phyloP scores from a whole-genome alignment of 2,113 vertebrate species.

The Clinocottus analis region DNA sequence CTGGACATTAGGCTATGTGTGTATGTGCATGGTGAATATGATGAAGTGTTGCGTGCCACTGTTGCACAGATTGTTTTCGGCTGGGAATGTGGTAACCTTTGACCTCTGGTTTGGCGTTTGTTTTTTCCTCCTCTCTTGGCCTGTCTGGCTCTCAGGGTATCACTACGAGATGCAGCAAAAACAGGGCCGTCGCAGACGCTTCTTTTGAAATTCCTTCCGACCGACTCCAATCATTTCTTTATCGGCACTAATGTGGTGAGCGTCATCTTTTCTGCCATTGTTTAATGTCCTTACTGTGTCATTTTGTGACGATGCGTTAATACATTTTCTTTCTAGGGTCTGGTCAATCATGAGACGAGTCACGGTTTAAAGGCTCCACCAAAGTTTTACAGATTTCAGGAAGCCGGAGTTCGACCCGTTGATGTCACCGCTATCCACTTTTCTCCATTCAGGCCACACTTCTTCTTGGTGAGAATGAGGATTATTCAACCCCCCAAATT shows the following conservation, averaged over 20 bases:
- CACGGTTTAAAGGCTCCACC: slow-evolving; percentile 87
- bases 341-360: slow-evolving; percentile 89
- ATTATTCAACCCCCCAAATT: neutral
- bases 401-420: slow-evolving; percentile 78
- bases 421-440: slow-evolving; percentile 88
- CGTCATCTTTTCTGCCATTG: neutral
- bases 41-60: slow-evolving; percentile 34
- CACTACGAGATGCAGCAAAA: slow-evolving; percentile 62
- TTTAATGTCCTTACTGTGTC: neutral
- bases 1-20: too few relatives aligned
- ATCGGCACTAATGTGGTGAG: slow-evolving; percentile 93
- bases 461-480: slow-evolving; percentile 90
- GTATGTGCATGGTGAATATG: too few relatives aligned
- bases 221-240: slow-evolving; percentile 90
- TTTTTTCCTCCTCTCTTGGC: neutral
- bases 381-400: slow-evolving; percentile 85
- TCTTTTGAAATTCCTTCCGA: slow-evolving; percentile 89
- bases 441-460: slow-evolving; percentile 87
- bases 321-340: slow-evolving; percentile 79
- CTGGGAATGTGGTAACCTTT: slow-evolving; percentile 28
- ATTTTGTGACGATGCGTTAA: neutral
- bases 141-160: slow-evolving; percentile 73
- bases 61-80: slow-evolving; percentile 34
- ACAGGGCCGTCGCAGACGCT: slow-evolving; percentile 78
- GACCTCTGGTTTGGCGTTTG: neutral